Evolutionary conservation across 2,113 vertebrate species (phyloP).

Genomic region (Cynopterus brachyotis): DNA sequence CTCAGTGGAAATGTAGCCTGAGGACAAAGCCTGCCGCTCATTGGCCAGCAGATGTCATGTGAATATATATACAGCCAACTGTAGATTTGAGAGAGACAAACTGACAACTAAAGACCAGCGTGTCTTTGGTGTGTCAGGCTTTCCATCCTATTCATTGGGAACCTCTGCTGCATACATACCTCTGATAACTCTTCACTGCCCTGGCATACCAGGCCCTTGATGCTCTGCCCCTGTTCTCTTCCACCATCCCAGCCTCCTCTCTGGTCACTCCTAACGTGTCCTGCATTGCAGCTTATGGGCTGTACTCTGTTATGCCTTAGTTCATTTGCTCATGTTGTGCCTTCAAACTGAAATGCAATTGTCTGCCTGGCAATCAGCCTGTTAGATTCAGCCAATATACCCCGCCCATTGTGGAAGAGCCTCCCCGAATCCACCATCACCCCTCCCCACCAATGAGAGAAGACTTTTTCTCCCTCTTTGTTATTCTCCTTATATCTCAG

Average conservation of each 20-base stretch:
- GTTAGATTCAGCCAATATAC: background rate
- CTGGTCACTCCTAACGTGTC: background rate
- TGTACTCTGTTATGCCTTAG: background rate
- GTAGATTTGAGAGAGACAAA: background rate
- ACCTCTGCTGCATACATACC: background rate
- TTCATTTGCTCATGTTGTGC: conserved; percentile 18
- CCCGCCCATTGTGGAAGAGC: background rate
- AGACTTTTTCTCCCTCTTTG: background rate
- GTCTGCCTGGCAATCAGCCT: conserved; percentile 30
- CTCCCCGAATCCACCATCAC: background rate
- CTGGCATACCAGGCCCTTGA: background rate
- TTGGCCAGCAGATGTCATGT: background rate
- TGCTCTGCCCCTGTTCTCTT: background rate
- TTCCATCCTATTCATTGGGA: background rate
- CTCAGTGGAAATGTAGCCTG: background rate
- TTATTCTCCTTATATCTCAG: background rate
- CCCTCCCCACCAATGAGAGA: background rate
- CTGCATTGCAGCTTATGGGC: background rate
- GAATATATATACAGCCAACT: background rate
- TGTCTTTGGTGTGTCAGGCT: background rate
- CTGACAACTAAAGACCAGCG: background rate
- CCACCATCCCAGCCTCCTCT: background rate
- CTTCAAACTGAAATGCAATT: conserved; percentile 34
- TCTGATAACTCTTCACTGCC: background rate
- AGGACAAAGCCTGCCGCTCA: background rate